Percentiles rank a stretch among this genome's conserved stretches.
phyloP scores from a whole-genome alignment of 2,888 invertebrate genomes.

The Coelinius sp. region DNA sequence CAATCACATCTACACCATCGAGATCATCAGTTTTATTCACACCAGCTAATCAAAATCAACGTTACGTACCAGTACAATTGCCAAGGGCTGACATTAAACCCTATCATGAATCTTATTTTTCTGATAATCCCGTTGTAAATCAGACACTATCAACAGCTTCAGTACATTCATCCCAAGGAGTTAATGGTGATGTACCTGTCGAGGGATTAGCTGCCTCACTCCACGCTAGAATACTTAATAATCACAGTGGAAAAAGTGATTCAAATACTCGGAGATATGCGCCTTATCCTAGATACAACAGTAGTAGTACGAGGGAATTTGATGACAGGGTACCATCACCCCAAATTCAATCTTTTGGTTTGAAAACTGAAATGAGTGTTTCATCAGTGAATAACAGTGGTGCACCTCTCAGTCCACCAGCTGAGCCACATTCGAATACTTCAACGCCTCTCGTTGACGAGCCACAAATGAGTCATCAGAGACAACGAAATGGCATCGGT shows the following conservation, averaged over 20 bases:
- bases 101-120: slow-evolving; percentile 80
- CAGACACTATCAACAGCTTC: slow-evolving; percentile 56
- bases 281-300: slow-evolving; percentile 64
- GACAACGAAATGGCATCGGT: slow-evolving; percentile 64
- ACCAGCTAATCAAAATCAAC: slow-evolving; percentile 65
- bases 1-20: slow-evolving; percentile 60
- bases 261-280: slow-evolving; percentile 58
- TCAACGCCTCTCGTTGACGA: slow-evolving; percentile 78
- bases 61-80: slow-evolving; percentile 74
- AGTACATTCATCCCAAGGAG: slow-evolving; percentile 64
- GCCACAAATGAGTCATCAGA: slow-evolving; percentile 65
- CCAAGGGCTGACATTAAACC: slow-evolving; percentile 82
- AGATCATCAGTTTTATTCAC: slow-evolving; percentile 68
- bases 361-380: slow-evolving; percentile 63
- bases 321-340: slow-evolving; percentile 56
- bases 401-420: slow-evolving; percentile 74
- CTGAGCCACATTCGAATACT: slow-evolving; percentile 79
- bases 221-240: slow-evolving; percentile 83
- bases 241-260: slow-evolving; percentile 71
- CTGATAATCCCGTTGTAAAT: slow-evolving; percentile 70
- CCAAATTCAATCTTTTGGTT: slow-evolving; percentile 53
- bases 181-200: slow-evolving; percentile 67
- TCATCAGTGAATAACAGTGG: slow-evolving; percentile 66
- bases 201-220: slow-evolving; percentile 87
- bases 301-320: slow-evolving; percentile 53